A percentile compares a stretch with the other conserved stretches of the same genome.
phyloP scores from a whole-genome alignment of 2,888 invertebrate species.

The Prosapia bicincta region DNA sequence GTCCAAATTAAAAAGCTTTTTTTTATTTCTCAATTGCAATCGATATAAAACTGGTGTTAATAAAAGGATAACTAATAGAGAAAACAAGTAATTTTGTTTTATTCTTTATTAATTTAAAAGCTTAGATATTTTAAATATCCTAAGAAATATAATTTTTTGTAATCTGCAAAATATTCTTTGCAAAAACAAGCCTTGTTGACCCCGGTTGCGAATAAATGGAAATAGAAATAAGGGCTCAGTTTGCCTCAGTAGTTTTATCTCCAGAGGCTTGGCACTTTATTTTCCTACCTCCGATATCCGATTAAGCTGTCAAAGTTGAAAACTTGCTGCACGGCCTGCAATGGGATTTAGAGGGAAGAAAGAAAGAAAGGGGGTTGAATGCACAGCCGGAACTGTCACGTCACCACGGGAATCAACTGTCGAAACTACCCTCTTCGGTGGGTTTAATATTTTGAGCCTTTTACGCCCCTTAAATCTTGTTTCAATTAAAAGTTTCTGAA shows the following conservation, averaged over 20 bases:
- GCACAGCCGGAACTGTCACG: neutral
- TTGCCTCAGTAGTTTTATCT: neutral
- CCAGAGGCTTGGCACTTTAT: neutral
- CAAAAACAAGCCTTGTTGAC: too few species aligned
- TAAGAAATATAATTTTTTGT: too few species aligned
- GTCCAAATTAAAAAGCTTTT: too few species aligned
- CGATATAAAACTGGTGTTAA: too few species aligned
- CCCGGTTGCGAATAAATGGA: too few species aligned
- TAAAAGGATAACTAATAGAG: too few species aligned
- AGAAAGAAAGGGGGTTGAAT: neutral
- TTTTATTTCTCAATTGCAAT: too few species aligned
- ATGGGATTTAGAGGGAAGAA: neutral
- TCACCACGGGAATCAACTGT: neutral
- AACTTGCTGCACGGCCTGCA: neutral
- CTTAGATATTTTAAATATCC: too few species aligned
- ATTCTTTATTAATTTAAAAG: too few species aligned
- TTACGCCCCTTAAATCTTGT: neutral
- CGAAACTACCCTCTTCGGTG: neutral
- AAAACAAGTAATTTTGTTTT: too few species aligned
- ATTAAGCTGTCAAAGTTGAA: constrained; percentile 2
- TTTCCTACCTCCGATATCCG: neutral
- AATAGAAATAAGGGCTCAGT: neutral
- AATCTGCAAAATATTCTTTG: too few species aligned
- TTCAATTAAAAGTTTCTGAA: neutral
- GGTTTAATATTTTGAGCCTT: neutral